Percentiles rank a stretch among this genome's conserved stretches.
Evolutionary conservation across 2,113 vertebrate genomes (phyloP).

Genomic region (Sinocyclocheilus maitianheensis): DNA sequence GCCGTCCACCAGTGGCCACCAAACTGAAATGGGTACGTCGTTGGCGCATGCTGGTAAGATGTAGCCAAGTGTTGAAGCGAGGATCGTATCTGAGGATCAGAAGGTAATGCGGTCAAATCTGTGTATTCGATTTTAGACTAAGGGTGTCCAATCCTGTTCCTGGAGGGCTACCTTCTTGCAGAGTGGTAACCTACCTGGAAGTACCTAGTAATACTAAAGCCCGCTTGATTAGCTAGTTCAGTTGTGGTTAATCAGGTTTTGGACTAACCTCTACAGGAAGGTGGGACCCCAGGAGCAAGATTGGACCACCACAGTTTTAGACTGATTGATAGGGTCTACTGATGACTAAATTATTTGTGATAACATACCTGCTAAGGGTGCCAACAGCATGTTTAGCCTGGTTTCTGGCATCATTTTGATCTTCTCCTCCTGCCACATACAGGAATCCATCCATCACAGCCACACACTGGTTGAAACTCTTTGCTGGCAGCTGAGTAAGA

Average conservation of each 20-base stretch:
- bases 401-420: conserved; percentile 85
- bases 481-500: conserved; percentile 81
- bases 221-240: neutral
- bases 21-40: conserved; percentile 84
- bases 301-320: neutral
- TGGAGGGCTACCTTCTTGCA: neutral
- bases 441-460: conserved; percentile 86
- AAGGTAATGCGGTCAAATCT: neutral
- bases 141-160: neutral
- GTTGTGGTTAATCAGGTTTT: neutral
- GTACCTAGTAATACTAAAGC: neutral
- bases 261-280: neutral
- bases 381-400: conserved; percentile 85
- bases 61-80: conserved; percentile 85
- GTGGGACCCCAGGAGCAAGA: neutral
- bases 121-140: neutral
- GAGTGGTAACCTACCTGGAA: neutral
- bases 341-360: neutral
- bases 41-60: conserved; percentile 83
- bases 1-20: conserved; percentile 74
- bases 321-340: neutral
- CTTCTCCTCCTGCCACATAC: conserved; percentile 82
- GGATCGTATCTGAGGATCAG: conserved; percentile 77
- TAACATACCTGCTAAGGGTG: conserved; percentile 79
- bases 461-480: conserved; percentile 87